Percentiles rank a stretch among this genome's conserved stretches.
Evolutionary conservation across 2,888 invertebrate species (phyloP).

Genomic region (Cancer borealis): DNA sequence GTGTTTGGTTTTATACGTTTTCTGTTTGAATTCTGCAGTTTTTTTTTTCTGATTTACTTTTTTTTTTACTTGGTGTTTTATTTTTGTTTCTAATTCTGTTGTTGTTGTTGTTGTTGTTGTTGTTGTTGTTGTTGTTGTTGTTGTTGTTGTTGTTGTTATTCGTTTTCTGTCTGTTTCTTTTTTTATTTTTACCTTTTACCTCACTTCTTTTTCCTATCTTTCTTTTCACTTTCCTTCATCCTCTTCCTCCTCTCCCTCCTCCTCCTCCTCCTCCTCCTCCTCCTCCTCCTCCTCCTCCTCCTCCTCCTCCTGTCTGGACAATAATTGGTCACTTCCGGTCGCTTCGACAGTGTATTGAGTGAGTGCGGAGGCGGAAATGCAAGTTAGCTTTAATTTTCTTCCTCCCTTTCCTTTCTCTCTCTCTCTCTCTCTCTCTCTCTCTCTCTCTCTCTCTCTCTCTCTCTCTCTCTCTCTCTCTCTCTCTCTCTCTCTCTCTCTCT

Average conservation of each 20-base stretch:
- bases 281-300: not conserved
- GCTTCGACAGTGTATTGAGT: not conserved
- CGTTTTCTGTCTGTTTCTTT: not conserved
- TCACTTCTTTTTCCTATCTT: not conserved
- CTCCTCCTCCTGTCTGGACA: not conserved
- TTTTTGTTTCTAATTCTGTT: not conserved
- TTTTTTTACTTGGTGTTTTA: not conserved
- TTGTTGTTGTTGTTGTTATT: not conserved
- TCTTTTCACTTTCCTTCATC: not conserved
- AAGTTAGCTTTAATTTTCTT: slow-evolving; percentile 34
- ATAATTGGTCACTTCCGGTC: slow-evolving; percentile 26
- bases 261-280: not conserved
- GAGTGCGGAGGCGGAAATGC: slow-evolving; percentile 9
- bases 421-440: not conserved
- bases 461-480: not conserved
- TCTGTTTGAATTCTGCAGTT: not conserved
- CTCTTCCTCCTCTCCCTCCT: not conserved
- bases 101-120: not conserved
- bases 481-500: slow-evolving; percentile 3
- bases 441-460: not conserved
- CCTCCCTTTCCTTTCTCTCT: not conserved
- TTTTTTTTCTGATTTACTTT: not conserved
- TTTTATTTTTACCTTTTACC: not conserved
- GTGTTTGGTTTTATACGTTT: not conserved
- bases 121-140: not conserved